Evolutionary conservation across 1,140 invertebrate species (phyloP).

Genomic region (Macrobrachium rosenbergii): DNA sequence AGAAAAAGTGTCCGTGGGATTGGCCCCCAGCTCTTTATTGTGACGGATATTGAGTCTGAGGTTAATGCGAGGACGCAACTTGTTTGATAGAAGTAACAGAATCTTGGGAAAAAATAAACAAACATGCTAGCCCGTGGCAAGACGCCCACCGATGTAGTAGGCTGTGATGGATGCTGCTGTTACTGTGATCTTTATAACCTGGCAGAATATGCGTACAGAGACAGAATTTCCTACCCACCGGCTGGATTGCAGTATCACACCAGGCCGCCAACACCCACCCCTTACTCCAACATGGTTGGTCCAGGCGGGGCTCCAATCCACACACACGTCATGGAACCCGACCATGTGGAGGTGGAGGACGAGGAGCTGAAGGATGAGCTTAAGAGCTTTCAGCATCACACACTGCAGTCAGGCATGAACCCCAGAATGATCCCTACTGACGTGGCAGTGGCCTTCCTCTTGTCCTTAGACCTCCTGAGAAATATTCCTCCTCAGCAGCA

Average conservation of each 20-base stretch:
- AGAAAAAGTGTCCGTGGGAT: too few species aligned
- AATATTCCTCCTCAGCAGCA: slow-evolving; percentile 17
- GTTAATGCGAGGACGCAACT: too few species aligned
- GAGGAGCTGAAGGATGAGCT: background rate
- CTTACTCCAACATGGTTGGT: background rate
- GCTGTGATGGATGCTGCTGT: slow-evolving; percentile 20
- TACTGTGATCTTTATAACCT: slow-evolving; percentile 31
- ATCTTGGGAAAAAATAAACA: too few species aligned
- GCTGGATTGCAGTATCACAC: background rate
- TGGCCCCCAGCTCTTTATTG: too few species aligned
- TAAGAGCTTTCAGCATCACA: background rate
- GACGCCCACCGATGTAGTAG: background rate
- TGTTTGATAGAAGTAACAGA: too few species aligned
- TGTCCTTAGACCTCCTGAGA: slow-evolving; percentile 44
- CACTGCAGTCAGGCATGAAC: background rate
- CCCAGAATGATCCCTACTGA: slow-evolving; percentile 3
- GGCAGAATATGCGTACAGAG: slow-evolving; percentile 28
- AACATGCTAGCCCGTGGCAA: slow-evolving; percentile 23
- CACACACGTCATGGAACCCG: slow-evolving; percentile 9
- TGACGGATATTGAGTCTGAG: too few species aligned
- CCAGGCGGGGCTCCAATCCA: background rate
- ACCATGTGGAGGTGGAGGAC: background rate
- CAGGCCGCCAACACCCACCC: background rate
- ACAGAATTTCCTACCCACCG: slow-evolving; percentile 26
- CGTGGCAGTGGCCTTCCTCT: slow-evolving; percentile 36